These are phyloP conservation scores for Cydia fagiglandana DNA, from an alignment of 1,140 invertebrate genomes.

Conservation along the genomic window DNA sequence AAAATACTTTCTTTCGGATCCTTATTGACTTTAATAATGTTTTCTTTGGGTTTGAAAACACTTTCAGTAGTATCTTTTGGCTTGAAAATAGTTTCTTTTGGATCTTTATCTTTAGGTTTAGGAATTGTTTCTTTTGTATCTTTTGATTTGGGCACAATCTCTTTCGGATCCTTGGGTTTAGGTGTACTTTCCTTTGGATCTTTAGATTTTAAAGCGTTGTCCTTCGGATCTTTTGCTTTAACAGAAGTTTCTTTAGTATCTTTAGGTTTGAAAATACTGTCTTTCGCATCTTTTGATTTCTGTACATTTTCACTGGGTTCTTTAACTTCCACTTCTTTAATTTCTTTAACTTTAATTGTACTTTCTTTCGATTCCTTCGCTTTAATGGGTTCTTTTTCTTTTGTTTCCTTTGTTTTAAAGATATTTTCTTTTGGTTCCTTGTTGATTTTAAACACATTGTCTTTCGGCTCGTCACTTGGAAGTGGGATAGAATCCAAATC, in stretches of 20 bases:
- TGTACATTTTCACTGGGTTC: background rate
- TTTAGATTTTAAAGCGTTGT: background rate
- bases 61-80: background rate
- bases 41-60: constrained; percentile 20
- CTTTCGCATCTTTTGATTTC: constrained; percentile 19
- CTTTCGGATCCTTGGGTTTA: constrained; percentile 15
- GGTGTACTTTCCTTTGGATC: constrained; percentile 1
- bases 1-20: constrained; percentile 53
- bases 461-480: constrained; percentile 59
- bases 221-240: constrained; percentile 16
- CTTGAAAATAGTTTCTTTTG: constrained; percentile 19
- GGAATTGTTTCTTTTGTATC: constrained; percentile 35
- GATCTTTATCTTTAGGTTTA: constrained; percentile 36
- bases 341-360: constrained; percentile 43
- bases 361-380: constrained; percentile 37
- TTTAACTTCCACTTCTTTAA: constrained; percentile 36
- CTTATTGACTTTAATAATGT: constrained; percentile 3
- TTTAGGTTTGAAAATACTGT: constrained; percentile 24
- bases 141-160: constrained; percentile 24
- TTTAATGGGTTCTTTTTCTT: constrained; percentile 37
- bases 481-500: constrained; percentile 53
- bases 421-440: constrained; percentile 29
- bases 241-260: constrained; percentile 1
- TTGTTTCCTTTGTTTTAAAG: constrained; percentile 38
- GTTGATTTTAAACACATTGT: constrained; percentile 42